Evolutionary conservation across 2,113 vertebrate genomes (phyloP).

Genomic region (Lutjanus erythropterus): DNA sequence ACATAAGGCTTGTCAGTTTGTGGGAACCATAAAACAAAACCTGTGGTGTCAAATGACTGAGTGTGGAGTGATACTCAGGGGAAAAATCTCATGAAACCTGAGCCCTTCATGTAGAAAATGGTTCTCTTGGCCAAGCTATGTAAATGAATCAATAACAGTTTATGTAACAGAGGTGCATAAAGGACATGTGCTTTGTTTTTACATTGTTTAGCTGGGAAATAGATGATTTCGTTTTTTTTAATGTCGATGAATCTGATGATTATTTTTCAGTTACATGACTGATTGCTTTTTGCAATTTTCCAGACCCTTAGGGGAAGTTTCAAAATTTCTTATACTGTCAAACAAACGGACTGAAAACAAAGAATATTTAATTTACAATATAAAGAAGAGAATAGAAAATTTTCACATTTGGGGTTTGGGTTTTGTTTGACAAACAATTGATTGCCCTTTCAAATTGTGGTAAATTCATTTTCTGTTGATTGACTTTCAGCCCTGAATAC

Average conservation of each 20-base stretch:
- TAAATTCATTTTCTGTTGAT: constrained; percentile 19
- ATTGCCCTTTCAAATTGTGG: constrained; percentile 2
- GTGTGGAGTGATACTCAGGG: constrained; percentile 30
- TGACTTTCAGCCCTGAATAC: constrained; percentile 13
- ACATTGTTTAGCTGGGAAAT: neutral
- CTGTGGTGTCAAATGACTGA: constrained; percentile 58
- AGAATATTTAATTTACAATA: constrained; percentile 13
- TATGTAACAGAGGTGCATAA: neutral
- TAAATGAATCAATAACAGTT: neutral
- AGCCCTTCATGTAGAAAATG: constrained; percentile 18
- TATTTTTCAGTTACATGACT: constrained; percentile 17
- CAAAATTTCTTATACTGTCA: constrained; percentile 15
- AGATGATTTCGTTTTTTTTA: neutral
- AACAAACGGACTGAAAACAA: constrained; percentile 2
- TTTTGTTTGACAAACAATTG: neutral
- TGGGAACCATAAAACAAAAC: constrained; percentile 56
- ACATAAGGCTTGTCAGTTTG: constrained; percentile 42
- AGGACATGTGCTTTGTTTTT: neutral
- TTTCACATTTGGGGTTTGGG: constrained; percentile 10
- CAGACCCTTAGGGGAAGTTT: constrained; percentile 12
- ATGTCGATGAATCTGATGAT: constrained; percentile 2
- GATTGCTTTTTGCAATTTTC: constrained; percentile 26
- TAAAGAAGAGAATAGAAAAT: constrained; percentile 2
- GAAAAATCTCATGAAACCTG: constrained; percentile 41
- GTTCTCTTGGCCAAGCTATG: neutral